Evolutionary conservation across 2,797 vertebrate species (phyloP), one percentile per base, ranked within the genome.

Genomic region (Sphaeramia orbicularis): DNA sequence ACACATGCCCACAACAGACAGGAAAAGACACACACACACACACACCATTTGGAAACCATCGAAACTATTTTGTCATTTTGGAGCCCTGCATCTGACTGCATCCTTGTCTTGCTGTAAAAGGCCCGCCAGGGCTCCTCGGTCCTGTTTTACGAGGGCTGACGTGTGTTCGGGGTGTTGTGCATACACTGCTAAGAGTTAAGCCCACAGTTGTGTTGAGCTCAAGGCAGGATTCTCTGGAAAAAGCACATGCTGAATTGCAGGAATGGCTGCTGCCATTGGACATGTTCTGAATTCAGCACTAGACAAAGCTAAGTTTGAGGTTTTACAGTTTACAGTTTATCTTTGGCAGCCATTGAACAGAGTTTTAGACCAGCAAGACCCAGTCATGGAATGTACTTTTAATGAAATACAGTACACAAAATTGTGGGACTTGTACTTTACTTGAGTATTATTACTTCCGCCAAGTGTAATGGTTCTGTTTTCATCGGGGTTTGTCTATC

Each of bases 11-110:
- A 66, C 58, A 66, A 65, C 13, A 18, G 7, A 54, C 18, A 32
- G 30, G 35, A 43, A 51, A 49, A 54, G 44, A 54, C 10, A 59
- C 59, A 47, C 50, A 54, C 44, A 54, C 10, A 59, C 59, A 47
- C 50, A 47, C 50, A 11, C 42, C 63, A 81, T 83, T 81, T 69
- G 72, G 83, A 78, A 86, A 32, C 51, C 60, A 78, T 76, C 65
- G 14, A 48, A 69, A 74, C 38, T 69, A 52, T 72, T 70, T 65
- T 44, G 71, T 65, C 68, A 67, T 49, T 73, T 62, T 2, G 42
- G 40, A 57, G 49, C 58, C 10, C 48, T 21, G 58, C 65, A 80
- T 60, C 64, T 85, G 76, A 80, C 42, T 85, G 69, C 11, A 12
- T 35, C 70, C 48, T 74, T 82, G 75, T 87, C 38, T 40, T 40